phyloP scores from a whole-genome alignment of 2,888 invertebrate genomes.

The Megaustenia siamemsis region DNA sequence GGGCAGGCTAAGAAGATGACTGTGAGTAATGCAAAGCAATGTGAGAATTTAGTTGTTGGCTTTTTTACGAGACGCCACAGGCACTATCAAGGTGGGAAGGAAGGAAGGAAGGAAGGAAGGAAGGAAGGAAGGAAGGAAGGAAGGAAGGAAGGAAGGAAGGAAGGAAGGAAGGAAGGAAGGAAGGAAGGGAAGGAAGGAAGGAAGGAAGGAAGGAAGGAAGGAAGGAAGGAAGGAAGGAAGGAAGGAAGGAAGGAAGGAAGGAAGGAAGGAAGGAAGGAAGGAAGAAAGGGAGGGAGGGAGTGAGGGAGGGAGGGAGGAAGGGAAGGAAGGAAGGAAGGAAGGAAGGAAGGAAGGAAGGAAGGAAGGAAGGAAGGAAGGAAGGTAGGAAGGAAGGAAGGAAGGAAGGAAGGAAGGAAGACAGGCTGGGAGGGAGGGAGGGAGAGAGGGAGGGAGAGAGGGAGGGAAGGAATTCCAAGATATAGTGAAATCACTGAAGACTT shows the following conservation, averaged over 20 bases:
- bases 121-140: background rate
- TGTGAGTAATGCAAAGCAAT: too few relatives aligned
- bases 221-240: background rate
- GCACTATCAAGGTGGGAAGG: background rate
- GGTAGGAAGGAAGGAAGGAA: too few relatives aligned
- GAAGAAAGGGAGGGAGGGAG: background rate
- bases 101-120: background rate
- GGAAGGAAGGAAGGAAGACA: background rate
- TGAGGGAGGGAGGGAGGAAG: background rate
- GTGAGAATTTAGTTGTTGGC: too few relatives aligned
- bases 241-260: background rate
- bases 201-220: background rate
- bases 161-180: constrained; percentile 8
- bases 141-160: background rate
- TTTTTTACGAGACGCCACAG: too few relatives aligned
- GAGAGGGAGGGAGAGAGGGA: background rate
- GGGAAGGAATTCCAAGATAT: too few relatives aligned
- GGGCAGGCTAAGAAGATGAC: too few relatives aligned
- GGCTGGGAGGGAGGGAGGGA: background rate
- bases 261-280: background rate
- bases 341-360: background rate
- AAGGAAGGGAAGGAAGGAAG: background rate
- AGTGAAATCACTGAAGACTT: too few relatives aligned
- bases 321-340: background rate
- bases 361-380: background rate